Percentiles rank a stretch among this genome's conserved stretches.
Conservation (phyloP, 2,888 invertebrate species). For the Lasius fuliginosus region DNA sequence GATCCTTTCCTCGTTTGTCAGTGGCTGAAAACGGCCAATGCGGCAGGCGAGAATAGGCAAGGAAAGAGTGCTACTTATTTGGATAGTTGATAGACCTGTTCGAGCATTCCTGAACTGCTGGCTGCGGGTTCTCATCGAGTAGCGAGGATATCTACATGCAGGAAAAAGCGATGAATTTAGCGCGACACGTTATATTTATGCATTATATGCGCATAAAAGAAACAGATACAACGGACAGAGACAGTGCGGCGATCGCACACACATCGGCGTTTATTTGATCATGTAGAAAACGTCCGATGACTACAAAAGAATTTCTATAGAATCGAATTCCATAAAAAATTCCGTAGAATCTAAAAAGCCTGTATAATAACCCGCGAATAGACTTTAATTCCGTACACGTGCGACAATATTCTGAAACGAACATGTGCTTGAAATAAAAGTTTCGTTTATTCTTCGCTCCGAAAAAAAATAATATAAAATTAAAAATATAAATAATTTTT, state of each 20-base stretch:
- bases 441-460: background rate
- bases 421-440: background rate
- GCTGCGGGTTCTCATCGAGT: constrained; percentile 30
- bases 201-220: background rate
- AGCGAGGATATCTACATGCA: constrained; percentile 39
- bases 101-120: constrained; percentile 62
- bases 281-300: constrained; percentile 16
- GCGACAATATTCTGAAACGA: background rate
- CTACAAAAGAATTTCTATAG: constrained; percentile 17
- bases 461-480: background rate
- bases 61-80: constrained; percentile 75
- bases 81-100: constrained; percentile 78
- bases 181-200: background rate
- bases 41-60: constrained; percentile 50
- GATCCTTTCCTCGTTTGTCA: constrained; percentile 53
- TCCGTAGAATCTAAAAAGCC: background rate
- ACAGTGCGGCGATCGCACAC: background rate
- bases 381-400: background rate
- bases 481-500: background rate
- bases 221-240: background rate
- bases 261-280: constrained; percentile 36
- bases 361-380: constrained; percentile 9
- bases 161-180: constrained; percentile 55
- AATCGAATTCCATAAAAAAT: background rate
- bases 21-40: constrained; percentile 40